Evolutionary conservation across 1,140 invertebrate species (phyloP), one percentile per base, ranked within the genome.

Genomic region (Trachelipus rathkii): DNA sequence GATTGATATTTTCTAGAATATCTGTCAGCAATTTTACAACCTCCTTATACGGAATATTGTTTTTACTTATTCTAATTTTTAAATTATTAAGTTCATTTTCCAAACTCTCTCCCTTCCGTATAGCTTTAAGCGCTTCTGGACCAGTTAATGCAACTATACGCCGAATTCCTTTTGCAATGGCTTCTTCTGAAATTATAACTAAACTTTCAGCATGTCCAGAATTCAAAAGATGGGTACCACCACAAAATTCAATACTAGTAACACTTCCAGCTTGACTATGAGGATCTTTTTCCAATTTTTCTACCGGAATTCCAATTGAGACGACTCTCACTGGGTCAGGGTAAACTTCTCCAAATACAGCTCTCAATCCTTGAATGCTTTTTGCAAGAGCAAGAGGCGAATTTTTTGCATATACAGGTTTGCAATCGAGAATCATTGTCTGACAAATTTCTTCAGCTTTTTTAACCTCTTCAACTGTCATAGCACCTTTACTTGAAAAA

Each of bases 221-320:
- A 81, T 91, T 91, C 80, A 91, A 89, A 68, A 99, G 88, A 89
- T 99, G 97, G 8, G 97, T 99, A 83, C 98, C 98, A 78, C 98
- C 98, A 87, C 98, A 99, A 87, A 99, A 99, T 87, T 99, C 98
- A n/a, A 99, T 93, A 24, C 97, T 98, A 0, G 96, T 98, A 71
- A 91, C 85, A 69, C 89, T 88, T 7, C 92, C 96, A 67, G 87
- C 89, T 15, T 90, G 87, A 33, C 91, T 89, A 50, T 91, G 88
- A 0, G 97, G 97, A 87, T 99, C 91, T 70, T 88, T 87, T 83
- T 97, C 91, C 10, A 99, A 86, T 50, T 95, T 88, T 81, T 98
- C 95, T 19, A 99, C 91, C 3, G 95, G 90, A 72, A 96, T 89
- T 15, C 98, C 97, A 81, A 99, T 91, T 72, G 94, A 95, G 13